A percentile compares a stretch with the other conserved stretches of the same genome.
phyloP scores from a whole-genome alignment of 2,888 invertebrate species.

The Diarsia brunnea region DNA sequence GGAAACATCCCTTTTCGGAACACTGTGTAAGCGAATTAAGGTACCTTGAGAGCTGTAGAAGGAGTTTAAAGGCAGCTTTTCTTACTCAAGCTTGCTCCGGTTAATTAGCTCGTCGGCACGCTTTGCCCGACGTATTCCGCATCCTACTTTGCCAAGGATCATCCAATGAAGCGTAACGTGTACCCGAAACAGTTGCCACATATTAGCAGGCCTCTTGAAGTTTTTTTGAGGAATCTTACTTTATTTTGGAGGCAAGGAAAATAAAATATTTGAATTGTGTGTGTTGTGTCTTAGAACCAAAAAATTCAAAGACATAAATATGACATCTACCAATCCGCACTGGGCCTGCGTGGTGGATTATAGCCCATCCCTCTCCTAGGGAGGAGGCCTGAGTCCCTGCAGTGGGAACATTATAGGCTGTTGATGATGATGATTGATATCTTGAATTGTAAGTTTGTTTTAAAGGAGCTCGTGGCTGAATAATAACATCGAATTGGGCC shows the following conservation, averaged over 20 bases:
- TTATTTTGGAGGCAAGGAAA: conserved; percentile 4
- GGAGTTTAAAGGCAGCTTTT: conserved; percentile 72
- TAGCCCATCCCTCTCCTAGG: too few relatives aligned
- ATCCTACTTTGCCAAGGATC: conserved; percentile 63
- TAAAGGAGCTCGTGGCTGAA: too few relatives aligned
- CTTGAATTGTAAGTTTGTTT: too few relatives aligned
- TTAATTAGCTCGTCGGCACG: conserved; percentile 76
- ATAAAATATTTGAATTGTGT: too few relatives aligned
- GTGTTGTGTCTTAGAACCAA: too few relatives aligned
- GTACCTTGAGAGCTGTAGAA: conserved; percentile 69
- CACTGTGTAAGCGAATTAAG: conserved; percentile 70
- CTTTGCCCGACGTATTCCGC: conserved; percentile 59
- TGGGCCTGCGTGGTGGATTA: too few relatives aligned
- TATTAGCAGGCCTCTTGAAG: conserved; percentile 37
- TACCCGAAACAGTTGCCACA: conserved; percentile 45
- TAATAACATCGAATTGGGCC: too few relatives aligned
- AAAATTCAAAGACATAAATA: too few relatives aligned
- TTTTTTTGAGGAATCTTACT: conserved; percentile 17
- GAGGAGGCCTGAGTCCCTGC: too few relatives aligned
- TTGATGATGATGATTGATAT: too few relatives aligned
- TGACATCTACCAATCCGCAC: too few relatives aligned
- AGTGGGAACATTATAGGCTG: too few relatives aligned
- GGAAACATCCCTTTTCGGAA: conserved; percentile 27
- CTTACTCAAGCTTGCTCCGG: conserved; percentile 66
- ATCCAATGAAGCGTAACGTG: conserved; percentile 61